Base-by-base conservation (phyloP, 2,797 vertebrate genomes). In the Parambassis ranga region DNA sequence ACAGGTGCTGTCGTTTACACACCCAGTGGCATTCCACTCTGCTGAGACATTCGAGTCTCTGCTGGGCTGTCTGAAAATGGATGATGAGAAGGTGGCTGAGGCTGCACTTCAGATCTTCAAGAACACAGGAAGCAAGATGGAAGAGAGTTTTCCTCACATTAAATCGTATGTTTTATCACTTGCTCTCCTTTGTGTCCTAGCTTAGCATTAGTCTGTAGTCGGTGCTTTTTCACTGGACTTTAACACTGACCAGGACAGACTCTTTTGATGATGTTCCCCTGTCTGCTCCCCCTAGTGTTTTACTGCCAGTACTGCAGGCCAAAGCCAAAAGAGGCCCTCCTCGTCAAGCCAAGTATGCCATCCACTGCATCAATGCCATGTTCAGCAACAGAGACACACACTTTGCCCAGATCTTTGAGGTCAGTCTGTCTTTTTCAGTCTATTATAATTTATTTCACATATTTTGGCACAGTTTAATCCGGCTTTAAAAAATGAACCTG, bases 341-440 rank as follows among this genome's bases (percentile, higher is more conserved):
- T 49, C 96, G 95, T 38, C 97, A 99, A 89, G 96, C 98, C 84
- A 99, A 99, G 82, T 98, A 98, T 31, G 95, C 97, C 71, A 96
- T 99, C 89, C 96, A 98, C 83, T 99, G 98, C 81, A 99, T 99
- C 74, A 95, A 98, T 66, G 92, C 96, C 63, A 99, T 99, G 94
- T 99, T 99, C 93, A 94, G 91, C 89, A 98, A 96, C 91, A 95
- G 95, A 88, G 98, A 99, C 90, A 98, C 96, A 0, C 97, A 99
- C 86, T 98, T 99, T 68, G 98, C 98, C 82, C 98, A 99, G 79
- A 98, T 99, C 88, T 99, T 99, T 82, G 97, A 98, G 96, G 97
- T 99, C 89, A 92, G 88, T 52, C 61, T 5, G 1, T 23, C 30
- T 46, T 46, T 30, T 23, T 1, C n/a, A n/a, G n/a, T n/a, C n/a